A percentile compares a stretch with the other conserved stretches of the same genome.
Conservation (phyloP, 2,797 vertebrate species). For the Hemibagrus guttatus region DNA sequence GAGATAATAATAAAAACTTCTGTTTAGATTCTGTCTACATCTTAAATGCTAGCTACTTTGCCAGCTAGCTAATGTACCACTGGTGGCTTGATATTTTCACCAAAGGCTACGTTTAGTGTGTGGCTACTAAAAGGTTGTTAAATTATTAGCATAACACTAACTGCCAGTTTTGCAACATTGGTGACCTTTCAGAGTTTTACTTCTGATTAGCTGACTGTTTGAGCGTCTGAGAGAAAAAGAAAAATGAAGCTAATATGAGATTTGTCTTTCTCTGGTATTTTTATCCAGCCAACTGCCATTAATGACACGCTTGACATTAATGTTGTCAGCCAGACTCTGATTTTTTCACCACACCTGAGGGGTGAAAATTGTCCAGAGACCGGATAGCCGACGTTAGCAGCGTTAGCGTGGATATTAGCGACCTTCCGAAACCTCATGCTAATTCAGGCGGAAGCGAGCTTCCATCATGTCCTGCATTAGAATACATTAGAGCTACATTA, state of each 20-base stretch:
- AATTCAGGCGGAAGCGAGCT: conserved; percentile 72
- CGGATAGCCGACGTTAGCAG: neutral
- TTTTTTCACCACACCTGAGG: conserved; percentile 66
- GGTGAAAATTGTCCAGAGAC: conserved; percentile 48
- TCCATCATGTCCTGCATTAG: conserved; percentile 63
- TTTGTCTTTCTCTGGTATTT: neutral
- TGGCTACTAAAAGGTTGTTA: neutral
- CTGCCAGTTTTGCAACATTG: neutral
- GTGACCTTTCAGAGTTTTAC: neutral
- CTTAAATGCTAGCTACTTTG: neutral
- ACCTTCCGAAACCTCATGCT: conserved; percentile 66
- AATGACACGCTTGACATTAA: conserved; percentile 1
- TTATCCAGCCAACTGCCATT: neutral
- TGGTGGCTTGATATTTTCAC: neutral
- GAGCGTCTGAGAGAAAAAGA: neutral
- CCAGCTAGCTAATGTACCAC: neutral
- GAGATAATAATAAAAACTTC: neutral
- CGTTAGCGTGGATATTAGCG: conserved; percentile 67
- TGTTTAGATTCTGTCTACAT: neutral
- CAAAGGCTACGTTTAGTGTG: neutral
- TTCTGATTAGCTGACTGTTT: neutral
- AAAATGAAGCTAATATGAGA: neutral
- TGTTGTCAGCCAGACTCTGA: neutral
- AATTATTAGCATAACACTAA: neutral
- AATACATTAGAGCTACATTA: conserved; percentile 77